phyloP scores from a whole-genome alignment of 2,888 invertebrate species.

The Molanna angustata region DNA sequence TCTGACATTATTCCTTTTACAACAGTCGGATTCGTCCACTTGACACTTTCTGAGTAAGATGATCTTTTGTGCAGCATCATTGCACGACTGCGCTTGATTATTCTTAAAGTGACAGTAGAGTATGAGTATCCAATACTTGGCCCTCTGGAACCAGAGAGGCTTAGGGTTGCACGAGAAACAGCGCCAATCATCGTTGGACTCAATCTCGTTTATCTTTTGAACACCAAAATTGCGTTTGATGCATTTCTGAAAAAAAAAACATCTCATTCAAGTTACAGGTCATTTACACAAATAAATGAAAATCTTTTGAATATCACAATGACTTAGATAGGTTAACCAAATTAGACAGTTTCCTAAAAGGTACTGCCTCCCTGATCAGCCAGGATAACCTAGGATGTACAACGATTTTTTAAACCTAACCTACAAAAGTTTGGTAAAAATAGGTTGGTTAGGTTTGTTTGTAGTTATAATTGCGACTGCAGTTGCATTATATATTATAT shows the following conservation, averaged over 20 bases:
- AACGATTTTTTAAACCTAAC: too few relatives aligned
- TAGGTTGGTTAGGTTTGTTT: too few relatives aligned
- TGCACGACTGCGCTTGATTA: slow-evolving; percentile 45
- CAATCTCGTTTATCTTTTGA: slow-evolving; percentile 65
- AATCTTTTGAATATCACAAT: too few relatives aligned
- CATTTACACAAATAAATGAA: too few relatives aligned
- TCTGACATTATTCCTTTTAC: slow-evolving; percentile 37
- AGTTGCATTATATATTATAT: too few relatives aligned
- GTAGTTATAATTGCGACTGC: too few relatives aligned
- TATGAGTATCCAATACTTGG: slow-evolving; percentile 69
- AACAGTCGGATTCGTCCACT: slow-evolving; percentile 46
- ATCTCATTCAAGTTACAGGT: too few relatives aligned
- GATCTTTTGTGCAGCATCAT: slow-evolving; percentile 45
- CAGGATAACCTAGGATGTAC: too few relatives aligned
- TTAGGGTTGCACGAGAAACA: slow-evolving; percentile 72
- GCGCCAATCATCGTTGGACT: slow-evolving; percentile 75
- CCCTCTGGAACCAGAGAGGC: slow-evolving; percentile 63
- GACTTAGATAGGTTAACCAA: too few relatives aligned
- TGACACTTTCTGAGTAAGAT: slow-evolving; percentile 39
- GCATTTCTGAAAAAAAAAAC: slow-evolving; percentile 62
- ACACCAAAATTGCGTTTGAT: slow-evolving; percentile 69
- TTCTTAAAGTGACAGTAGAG: slow-evolving; percentile 64
- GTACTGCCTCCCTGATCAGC: too few relatives aligned
- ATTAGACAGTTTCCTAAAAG: too few relatives aligned
- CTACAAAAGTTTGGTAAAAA: too few relatives aligned